A percentile compares a stretch with the other conserved stretches of the same genome.
phyloP scores from a whole-genome alignment of 2,888 invertebrate genomes.

The Bellardia pandia region DNA sequence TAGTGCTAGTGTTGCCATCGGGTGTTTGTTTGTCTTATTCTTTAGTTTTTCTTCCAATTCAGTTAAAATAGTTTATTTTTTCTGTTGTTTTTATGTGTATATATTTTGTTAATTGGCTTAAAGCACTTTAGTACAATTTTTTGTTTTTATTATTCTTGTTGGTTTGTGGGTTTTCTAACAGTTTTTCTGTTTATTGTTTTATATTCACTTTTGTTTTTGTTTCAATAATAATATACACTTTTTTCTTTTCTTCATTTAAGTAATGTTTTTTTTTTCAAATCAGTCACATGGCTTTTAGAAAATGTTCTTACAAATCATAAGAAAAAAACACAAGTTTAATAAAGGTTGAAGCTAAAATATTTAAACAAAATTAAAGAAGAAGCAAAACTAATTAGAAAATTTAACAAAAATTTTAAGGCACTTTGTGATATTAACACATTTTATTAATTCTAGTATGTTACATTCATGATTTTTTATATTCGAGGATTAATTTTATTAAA shows the following conservation, averaged over 20 bases:
- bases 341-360: too few species aligned
- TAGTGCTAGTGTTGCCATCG: conserved; percentile 79
- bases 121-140: conserved; percentile 46
- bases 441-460: not conserved
- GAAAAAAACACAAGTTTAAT: too few species aligned
- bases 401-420: too few species aligned
- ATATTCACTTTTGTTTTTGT: conserved; percentile 32
- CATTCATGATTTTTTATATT: not conserved
- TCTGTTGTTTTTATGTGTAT: not conserved
- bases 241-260: conserved; percentile 64
- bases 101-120: conserved; percentile 74
- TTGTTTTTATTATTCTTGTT: conserved; percentile 16
- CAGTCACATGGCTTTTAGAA: conserved; percentile 68
- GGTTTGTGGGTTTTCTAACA: conserved; percentile 42
- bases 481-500: too few species aligned
- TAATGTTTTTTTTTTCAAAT: conserved; percentile 40
- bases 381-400: too few species aligned
- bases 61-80: conserved; percentile 57
- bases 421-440: not conserved
- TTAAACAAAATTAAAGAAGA: too few species aligned
- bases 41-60: conserved; percentile 44
- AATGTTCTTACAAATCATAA: not conserved
- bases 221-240: conserved; percentile 42
- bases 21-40: conserved; percentile 75
- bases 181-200: conserved; percentile 18